Percentiles rank a stretch among this genome's conserved stretches.
These are phyloP conservation scores for Endotricha flammealis DNA, from an alignment of 2,888 invertebrate species.

Conservation along the genomic window DNA sequence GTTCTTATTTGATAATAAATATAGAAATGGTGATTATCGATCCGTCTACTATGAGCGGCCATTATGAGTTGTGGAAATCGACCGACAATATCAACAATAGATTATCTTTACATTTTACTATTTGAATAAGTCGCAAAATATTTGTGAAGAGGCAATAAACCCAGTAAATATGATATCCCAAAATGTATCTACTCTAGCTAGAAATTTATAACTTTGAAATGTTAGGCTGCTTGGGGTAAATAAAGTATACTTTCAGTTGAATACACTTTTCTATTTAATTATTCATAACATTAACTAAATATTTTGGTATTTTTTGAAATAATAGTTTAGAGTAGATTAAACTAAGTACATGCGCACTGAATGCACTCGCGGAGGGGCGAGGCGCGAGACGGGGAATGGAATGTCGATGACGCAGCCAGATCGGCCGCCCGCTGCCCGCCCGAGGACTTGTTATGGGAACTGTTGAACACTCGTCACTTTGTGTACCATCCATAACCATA, in stretches of 20 bases:
- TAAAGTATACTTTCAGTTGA: no score
- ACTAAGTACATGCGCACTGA: constrained; percentile 69
- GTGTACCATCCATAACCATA: constrained; percentile 22
- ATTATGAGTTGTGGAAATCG: no score
- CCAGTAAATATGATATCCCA: no score
- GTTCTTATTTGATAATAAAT: constrained; percentile 54
- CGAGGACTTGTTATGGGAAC: constrained; percentile 71
- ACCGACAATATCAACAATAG: no score
- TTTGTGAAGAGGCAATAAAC: no score
- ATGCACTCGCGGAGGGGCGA: constrained; percentile 34
- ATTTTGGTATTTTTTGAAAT: constrained; percentile 26
- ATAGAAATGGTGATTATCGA: constrained; percentile 72
- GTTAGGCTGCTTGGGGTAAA: no score
- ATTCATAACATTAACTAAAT: no score
- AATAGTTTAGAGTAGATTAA: constrained; percentile 47
- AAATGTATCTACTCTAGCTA: no score
- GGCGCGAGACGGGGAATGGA: constrained; percentile 50
- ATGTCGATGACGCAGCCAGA: constrained; percentile 72
- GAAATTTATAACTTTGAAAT: no score
- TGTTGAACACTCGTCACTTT: constrained; percentile 44
- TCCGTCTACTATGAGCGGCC: constrained; percentile 52
- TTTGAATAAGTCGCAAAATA: no score
- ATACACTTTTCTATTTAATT: no score
- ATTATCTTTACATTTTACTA: no score
- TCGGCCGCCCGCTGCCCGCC: constrained; percentile 49